phyloP scores from a whole-genome alignment of 2,113 vertebrate genomes.

The Copsychus sechellarum region DNA sequence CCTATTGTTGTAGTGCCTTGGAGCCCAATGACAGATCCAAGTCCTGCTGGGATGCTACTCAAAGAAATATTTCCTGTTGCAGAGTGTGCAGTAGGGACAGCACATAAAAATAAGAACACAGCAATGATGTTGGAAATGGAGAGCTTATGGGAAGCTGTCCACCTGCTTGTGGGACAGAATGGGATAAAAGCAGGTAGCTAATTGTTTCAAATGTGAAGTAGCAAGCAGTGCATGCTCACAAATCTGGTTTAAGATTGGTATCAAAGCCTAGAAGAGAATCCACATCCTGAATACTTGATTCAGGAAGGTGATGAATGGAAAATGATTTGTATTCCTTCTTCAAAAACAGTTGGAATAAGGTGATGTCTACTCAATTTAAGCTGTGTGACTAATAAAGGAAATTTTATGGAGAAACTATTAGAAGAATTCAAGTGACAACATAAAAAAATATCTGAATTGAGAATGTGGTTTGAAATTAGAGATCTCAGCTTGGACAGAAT shows the following conservation, averaged over 20 bases:
- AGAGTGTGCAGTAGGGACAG: not conserved
- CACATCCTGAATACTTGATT: not conserved
- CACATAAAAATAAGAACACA: not conserved
- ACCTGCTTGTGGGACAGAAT: not conserved
- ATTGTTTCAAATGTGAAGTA: not conserved
- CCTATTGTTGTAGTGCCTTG: not conserved
- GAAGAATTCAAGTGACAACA: not conserved
- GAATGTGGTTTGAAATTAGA: not conserved
- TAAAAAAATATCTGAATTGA: not conserved
- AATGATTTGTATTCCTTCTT: not conserved
- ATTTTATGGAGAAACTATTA: not conserved
- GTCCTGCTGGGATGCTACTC: not conserved
- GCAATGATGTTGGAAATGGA: not conserved
- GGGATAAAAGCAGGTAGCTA: not conserved
- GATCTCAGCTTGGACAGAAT: not conserved
- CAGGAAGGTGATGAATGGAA: not conserved
- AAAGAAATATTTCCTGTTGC: not conserved
- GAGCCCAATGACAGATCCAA: not conserved
- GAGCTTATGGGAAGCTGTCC: not conserved
- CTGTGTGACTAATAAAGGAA: not conserved
- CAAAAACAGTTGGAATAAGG: not conserved
- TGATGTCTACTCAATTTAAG: not conserved
- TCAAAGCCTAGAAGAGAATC: not conserved
- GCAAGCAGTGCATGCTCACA: not conserved
- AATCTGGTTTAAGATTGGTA: not conserved